Evolutionary conservation across 1,140 invertebrate species (phyloP).

Genomic region (Leguminivora glycinivorella): DNA sequence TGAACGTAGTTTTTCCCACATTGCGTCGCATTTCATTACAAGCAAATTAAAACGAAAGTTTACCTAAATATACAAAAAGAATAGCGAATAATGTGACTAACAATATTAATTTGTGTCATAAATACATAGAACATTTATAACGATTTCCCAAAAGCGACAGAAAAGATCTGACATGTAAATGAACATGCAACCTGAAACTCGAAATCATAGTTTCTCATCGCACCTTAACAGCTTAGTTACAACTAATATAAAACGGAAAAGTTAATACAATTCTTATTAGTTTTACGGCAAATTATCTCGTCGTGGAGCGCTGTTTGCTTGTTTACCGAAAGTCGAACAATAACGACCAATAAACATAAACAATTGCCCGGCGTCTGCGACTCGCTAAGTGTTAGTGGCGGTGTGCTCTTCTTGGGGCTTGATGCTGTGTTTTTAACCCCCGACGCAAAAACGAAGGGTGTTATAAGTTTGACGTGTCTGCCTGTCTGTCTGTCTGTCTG

Average conservation of each 20-base stretch:
- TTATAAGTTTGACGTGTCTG: too few relatives aligned
- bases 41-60: too few relatives aligned
- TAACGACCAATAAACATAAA: conserved; percentile 66
- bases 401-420: conserved; percentile 18
- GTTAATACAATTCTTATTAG: conserved; percentile 10
- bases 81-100: too few relatives aligned
- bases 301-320: conserved; percentile 35
- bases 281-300: conserved; percentile 19
- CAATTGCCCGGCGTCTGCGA: conserved; percentile 57
- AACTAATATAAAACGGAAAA: conserved; percentile 7
- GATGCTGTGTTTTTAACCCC: background rate
- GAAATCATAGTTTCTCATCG: background rate
- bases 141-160: background rate
- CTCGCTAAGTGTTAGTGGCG: conserved; percentile 46
- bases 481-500: too few relatives aligned
- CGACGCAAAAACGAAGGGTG: too few relatives aligned
- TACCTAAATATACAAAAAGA: too few relatives aligned
- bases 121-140: background rate
- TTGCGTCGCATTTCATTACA: too few relatives aligned
- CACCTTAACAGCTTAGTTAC: conserved; percentile 15
- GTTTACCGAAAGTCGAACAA: conserved; percentile 55
- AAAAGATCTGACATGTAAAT: background rate
- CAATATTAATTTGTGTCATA: too few relatives aligned
- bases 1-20: too few relatives aligned
- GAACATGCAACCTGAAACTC: background rate